These are phyloP conservation scores for Sphenodon punctatus DNA, from an alignment of 2,797 vertebrate species.

Conservation along the genomic window DNA sequence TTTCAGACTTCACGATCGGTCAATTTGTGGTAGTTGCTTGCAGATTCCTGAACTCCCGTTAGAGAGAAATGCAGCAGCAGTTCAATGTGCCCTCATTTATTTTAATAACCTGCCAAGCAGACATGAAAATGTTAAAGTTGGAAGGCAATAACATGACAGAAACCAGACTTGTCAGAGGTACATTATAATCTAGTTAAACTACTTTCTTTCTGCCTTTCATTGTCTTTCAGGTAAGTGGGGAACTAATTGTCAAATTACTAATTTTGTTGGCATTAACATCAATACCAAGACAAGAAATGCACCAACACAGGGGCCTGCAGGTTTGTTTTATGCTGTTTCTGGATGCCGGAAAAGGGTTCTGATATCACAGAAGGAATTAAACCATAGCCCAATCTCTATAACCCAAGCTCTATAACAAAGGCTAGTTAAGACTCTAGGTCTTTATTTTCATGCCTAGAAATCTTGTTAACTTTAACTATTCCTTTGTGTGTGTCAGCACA, in stretches of 20 bases:
- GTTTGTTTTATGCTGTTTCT: conserved; percentile 29
- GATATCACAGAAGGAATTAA: conserved; percentile 33
- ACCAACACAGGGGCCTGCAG: conserved; percentile 38
- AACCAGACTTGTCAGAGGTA: conserved; percentile 90
- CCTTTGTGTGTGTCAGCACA: conserved; percentile 54
- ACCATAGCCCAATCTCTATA: background rate
- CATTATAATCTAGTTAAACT: conserved; percentile 89
- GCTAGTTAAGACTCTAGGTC: conserved; percentile 36
- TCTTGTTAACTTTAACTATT: conserved; percentile 63
- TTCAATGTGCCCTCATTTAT: conserved; percentile 95
- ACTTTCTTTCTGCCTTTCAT: conserved; percentile 80
- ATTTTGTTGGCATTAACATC: conserved; percentile 85
- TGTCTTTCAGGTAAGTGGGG: conserved; percentile 79
- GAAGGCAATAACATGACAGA: conserved; percentile 91
- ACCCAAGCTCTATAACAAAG: conserved; percentile 39
- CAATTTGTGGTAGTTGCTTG: conserved; percentile 86
- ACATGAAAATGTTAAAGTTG: conserved; percentile 97
- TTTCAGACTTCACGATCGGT: conserved; percentile 90
- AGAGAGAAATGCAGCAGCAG: conserved; percentile 83
- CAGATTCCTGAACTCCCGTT: conserved; percentile 91
- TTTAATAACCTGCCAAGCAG: conserved; percentile 99
- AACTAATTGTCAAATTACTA: conserved; percentile 87
- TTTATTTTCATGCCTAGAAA: conserved; percentile 62
- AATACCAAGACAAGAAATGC: conserved; percentile 64
- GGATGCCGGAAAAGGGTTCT: conserved; percentile 30